A percentile compares a stretch with the other conserved stretches of the same genome.
Evolutionary conservation across 2,797 vertebrate genomes (phyloP).

Genomic region (Coregonus suidteri): DNA sequence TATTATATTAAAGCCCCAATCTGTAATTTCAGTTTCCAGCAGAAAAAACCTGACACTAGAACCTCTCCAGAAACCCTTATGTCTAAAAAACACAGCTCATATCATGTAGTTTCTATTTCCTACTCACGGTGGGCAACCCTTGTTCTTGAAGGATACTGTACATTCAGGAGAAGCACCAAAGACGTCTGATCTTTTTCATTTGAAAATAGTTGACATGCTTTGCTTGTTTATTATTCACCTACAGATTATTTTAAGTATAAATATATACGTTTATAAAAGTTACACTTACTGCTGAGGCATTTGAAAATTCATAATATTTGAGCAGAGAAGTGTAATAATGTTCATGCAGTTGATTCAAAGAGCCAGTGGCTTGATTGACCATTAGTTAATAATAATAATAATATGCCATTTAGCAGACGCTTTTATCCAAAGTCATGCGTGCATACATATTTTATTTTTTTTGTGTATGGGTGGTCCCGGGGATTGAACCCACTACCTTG

Average conservation of each 20-base stretch:
- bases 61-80: not conserved
- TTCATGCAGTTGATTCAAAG: not conserved
- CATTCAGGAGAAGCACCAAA: not conserved
- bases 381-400: no score
- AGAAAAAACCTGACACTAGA: not conserved
- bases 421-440: no score
- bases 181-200: not conserved
- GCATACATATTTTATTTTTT: no score
- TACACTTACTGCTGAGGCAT: not conserved
- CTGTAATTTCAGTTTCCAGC: not conserved
- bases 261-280: not conserved
- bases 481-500: no score
- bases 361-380: not conserved
- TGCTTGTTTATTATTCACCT: not conserved
- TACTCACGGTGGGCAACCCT: conserved; percentile 52
- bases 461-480: no score
- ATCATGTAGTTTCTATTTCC: not conserved
- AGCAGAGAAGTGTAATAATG: not conserved
- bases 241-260: not conserved
- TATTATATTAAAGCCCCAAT: not conserved
- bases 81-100: not conserved
- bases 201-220: not conserved
- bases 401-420: no score
- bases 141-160: conserved; percentile 20
- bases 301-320: not conserved